These are phyloP conservation scores for Pampusana beccarii DNA, from an alignment of 2,113 vertebrate species.

Conservation along the genomic window DNA sequence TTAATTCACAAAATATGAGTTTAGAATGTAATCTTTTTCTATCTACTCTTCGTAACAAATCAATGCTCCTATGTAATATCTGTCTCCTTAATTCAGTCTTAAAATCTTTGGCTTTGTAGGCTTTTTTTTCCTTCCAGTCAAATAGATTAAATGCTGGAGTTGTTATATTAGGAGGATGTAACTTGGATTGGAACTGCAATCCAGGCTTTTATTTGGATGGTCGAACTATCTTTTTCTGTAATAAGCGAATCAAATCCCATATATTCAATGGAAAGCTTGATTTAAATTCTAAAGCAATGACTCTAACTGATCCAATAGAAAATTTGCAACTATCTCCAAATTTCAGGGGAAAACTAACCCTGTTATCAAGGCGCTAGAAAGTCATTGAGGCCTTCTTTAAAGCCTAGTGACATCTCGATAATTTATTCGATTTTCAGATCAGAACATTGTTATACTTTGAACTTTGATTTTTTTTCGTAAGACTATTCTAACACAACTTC, in stretches of 20 bases:
- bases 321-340: neutral
- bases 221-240: neutral
- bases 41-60: slow-evolving; percentile 20
- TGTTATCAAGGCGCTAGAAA: slow-evolving; percentile 45
- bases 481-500: neutral
- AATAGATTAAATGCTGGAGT: neutral
- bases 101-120: neutral
- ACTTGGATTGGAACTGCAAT: neutral
- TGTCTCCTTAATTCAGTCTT: slow-evolving; percentile 17
- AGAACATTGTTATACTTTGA: neutral
- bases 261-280: neutral
- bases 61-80: slow-evolving; percentile 8
- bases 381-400: neutral
- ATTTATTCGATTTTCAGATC: neutral
- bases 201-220: neutral
- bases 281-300: neutral
- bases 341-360: neutral
- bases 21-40: slow-evolving; percentile 18
- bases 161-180: neutral
- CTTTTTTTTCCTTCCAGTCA: neutral
- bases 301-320: neutral
- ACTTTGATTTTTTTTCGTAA: neutral
- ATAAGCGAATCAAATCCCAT: neutral
- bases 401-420: neutral
- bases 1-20: slow-evolving; percentile 14